phyloP scores from a whole-genome alignment of 2,113 vertebrate genomes.

The Elaphurus davidianus region DNA sequence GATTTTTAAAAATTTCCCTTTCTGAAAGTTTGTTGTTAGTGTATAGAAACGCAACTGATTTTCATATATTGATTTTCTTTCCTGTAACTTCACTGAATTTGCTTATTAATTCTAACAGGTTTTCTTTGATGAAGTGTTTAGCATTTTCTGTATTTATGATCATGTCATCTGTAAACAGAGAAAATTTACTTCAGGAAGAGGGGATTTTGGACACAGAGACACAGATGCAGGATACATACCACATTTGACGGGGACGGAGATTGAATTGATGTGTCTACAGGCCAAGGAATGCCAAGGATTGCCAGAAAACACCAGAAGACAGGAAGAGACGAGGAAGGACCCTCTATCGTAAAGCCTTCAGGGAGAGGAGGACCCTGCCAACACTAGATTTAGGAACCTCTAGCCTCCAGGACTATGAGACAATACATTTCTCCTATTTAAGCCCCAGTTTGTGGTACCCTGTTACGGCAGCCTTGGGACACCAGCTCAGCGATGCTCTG shows the following conservation, averaged over 20 bases:
- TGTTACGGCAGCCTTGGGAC: fast-evolving
- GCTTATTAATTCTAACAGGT: background rate
- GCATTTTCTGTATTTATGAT: background rate
- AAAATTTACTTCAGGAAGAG: background rate
- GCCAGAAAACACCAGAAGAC: background rate
- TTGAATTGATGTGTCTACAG: background rate
- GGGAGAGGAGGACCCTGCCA: background rate
- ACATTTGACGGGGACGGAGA: fast-evolving
- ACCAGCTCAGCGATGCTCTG: background rate
- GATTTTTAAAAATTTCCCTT: background rate
- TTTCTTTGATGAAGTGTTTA: background rate
- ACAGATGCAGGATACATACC: background rate
- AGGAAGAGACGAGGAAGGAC: background rate
- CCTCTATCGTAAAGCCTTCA: background rate
- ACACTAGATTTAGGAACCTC: background rate
- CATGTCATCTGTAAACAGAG: background rate
- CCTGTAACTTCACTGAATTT: background rate
- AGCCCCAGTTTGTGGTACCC: background rate
- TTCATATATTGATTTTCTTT: background rate
- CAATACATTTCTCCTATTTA: background rate
- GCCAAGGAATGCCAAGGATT: background rate
- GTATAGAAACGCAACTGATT: background rate
- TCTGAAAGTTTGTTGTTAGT: background rate
- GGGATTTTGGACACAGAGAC: background rate
- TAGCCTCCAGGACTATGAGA: background rate